Conservation (phyloP, 1,140 invertebrate species). For the Gryllus bimaculatus region DNA sequence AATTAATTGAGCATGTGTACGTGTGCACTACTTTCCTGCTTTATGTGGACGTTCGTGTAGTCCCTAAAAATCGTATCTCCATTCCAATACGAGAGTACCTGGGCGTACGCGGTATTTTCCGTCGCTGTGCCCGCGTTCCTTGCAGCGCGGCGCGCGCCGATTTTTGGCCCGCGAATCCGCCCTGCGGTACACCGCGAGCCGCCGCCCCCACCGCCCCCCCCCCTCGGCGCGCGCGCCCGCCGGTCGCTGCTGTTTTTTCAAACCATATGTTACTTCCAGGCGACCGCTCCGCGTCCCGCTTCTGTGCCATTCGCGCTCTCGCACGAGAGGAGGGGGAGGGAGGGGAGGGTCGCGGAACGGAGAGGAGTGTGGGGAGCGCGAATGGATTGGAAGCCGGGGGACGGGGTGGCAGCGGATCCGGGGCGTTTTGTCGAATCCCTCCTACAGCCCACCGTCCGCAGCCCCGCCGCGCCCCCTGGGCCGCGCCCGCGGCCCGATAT, state of each 20-base stretch:
- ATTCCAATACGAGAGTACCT: no score
- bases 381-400: no score
- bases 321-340: background rate
- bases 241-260: background rate
- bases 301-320: background rate
- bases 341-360: background rate
- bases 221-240: no score
- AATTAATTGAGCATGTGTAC: no score
- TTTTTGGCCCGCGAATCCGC: background rate
- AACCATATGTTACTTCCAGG: background rate
- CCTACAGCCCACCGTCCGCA: background rate
- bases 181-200: background rate
- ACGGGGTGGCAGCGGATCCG: no score
- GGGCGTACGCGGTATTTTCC: no score
- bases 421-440: background rate
- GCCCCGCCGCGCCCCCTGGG: no score
- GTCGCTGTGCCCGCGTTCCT: no score
- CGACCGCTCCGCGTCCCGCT: background rate
- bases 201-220: background rate
- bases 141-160: no score
- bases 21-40: no score
- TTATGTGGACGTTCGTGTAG: no score
- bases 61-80: no score
- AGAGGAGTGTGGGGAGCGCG: background rate
- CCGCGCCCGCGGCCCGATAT: background rate